Base-by-base conservation (phyloP, 2,888 invertebrate species). In the Dasypogon diadema region DNA sequence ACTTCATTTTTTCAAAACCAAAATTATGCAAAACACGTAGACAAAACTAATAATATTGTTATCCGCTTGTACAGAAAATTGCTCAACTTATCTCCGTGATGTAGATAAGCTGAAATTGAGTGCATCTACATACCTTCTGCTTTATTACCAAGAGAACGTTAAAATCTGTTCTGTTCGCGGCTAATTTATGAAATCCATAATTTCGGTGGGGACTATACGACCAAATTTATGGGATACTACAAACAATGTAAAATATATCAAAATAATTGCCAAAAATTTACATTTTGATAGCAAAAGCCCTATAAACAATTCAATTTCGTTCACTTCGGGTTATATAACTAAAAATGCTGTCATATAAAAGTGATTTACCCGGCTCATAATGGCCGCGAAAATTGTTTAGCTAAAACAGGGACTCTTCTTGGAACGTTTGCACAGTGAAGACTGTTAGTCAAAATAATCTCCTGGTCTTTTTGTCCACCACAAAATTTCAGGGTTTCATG, bases 301-400 rank as follows among this genome's bases (percentile, higher is more conserved):
- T 58, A 74, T 74, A 74, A 74, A 74, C 74, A 74, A 74, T 74
- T 74, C 74, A 74, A 74, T 74, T 74, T 46, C 26, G 58, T 48
- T 6, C 46, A 22, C 16, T 56, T 34, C 24, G 16, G 58, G 34
- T 14, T 14, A 58, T 12, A 51, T 60, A 18, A 58, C 74, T 74
- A 73, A 74, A 74, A 74, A 48, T 12, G 46, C 74, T 74, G 74
- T 58, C 74, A 74, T 58, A 74, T 74, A 74, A 74, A 74, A 74
- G 26, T 74, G 74, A 74, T 74, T 74, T 74, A 74, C 58, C 16
- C n/a, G 14, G n/a, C 30, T 46, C 34, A 60, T 58, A 74, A 74
- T 74, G 42, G 74, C 58, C 26, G 58, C 46, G 58, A 74, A 58
- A 74, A 58, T 74, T 58, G 56, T 58, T 58, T 58, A 74, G 58